phyloP scores from a whole-genome alignment of 37 sponge, comb jelly and placozoan species.

The Agelas oroides region DNA sequence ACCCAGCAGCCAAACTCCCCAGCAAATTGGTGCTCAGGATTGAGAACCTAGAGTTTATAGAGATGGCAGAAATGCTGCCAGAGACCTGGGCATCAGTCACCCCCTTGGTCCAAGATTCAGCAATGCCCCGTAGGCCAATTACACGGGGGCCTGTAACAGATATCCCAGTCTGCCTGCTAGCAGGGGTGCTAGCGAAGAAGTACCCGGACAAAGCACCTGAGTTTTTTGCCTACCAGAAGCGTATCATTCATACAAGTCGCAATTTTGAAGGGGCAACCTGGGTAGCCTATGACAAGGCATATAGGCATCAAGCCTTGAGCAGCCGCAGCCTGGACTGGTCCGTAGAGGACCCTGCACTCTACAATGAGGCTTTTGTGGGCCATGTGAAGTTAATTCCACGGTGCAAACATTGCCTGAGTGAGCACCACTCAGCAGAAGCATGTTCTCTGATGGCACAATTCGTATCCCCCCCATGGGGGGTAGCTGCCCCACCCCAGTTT shows the following conservation, averaged over 20 bases:
- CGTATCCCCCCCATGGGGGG: too few relatives aligned
- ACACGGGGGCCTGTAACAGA: constrained; percentile 5
- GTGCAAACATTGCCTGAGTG: not conserved
- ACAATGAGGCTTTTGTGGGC: not conserved
- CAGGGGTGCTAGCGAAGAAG: not conserved
- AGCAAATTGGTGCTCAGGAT: not conserved
- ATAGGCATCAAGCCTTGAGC: not conserved
- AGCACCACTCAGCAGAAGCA: not conserved
- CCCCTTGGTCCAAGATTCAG: not conserved
- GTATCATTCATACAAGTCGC: not conserved
- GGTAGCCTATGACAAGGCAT: not conserved
- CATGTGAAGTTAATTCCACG: not conserved
- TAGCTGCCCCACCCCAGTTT: too few relatives aligned
- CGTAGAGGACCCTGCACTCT: not conserved
- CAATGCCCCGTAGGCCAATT: too few relatives aligned
- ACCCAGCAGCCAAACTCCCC: too few relatives aligned
- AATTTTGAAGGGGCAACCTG: constrained; percentile 5
- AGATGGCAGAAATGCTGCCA: constrained; percentile 3
- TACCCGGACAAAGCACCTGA: not conserved
- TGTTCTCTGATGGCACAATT: not conserved
- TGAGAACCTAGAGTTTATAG: not conserved
- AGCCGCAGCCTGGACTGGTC: not conserved
- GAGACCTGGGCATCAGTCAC: not conserved
- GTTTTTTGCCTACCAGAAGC: not conserved
- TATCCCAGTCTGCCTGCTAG: not conserved